A percentile compares a stretch with the other conserved stretches of the same genome.
Evolutionary conservation across 2,888 invertebrate genomes (phyloP).

Genomic region (Polymixis lichenea): DNA sequence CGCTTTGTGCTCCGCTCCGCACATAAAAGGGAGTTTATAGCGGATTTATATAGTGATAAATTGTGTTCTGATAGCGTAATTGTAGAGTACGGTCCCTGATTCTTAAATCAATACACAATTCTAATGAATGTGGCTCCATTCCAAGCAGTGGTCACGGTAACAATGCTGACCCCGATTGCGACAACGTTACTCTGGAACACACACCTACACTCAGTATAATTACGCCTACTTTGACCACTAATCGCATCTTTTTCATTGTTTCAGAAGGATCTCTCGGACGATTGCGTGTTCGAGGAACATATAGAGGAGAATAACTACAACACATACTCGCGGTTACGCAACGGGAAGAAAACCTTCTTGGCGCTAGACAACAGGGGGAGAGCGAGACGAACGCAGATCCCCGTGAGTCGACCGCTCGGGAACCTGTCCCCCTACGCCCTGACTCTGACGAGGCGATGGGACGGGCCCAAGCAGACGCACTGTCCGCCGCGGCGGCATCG

Average conservation of each 20-base stretch:
- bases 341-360: constrained; percentile 93
- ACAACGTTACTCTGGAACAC: constrained; percentile 8
- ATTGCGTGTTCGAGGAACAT: constrained; percentile 96
- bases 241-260: constrained; percentile 89
- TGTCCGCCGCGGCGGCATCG: constrained; percentile 85
- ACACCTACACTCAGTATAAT: constrained; percentile 15
- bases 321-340: constrained; percentile 94
- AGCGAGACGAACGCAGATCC: constrained; percentile 93
- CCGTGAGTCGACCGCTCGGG: constrained; percentile 92
- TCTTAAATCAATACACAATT: constrained; percentile 52
- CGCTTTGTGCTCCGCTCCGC: constrained; percentile 62
- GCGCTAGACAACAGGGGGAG: constrained; percentile 94
- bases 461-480: constrained; percentile 79
- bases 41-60: constrained; percentile 68
- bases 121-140: constrained; percentile 47
- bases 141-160: constrained; percentile 33
- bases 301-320: constrained; percentile 96
- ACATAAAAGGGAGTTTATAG: constrained; percentile 67
- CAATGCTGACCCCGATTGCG: constrained; percentile 34
- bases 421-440: constrained; percentile 94
- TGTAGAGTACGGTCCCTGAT: constrained; percentile 43
- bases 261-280: constrained; percentile 95
- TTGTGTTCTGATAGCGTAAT: constrained; percentile 63
- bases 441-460: constrained; percentile 88
- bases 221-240: constrained; percentile 64